Percentiles rank a stretch among this genome's conserved stretches.
These are phyloP conservation scores for Dasypolia templi DNA, from an alignment of 2,888 invertebrate genomes.

Conservation along the genomic window DNA sequence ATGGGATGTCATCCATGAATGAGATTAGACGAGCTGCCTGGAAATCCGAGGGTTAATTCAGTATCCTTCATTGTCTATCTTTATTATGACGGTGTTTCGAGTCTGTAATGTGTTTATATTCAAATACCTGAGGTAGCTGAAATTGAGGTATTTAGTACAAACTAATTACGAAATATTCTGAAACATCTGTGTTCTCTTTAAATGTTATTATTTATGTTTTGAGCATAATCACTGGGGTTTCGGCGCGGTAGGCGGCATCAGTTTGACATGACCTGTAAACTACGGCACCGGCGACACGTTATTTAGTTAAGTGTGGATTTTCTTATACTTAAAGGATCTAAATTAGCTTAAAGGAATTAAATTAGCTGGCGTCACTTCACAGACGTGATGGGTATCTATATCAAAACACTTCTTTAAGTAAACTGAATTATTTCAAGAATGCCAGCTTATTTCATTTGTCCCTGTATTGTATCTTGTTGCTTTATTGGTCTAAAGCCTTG, in stretches of 20 bases:
- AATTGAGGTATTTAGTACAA: constrained; percentile 3
- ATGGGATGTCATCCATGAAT: constrained; percentile 45
- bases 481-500: no score
- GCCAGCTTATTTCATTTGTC: no score
- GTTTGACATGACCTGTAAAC: constrained; percentile 8
- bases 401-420: no score
- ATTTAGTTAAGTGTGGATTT: constrained; percentile 9
- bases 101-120: constrained; percentile 2
- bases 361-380: neutral
- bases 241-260: neutral
- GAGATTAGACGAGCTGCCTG: constrained; percentile 17
- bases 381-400: neutral
- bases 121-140: neutral
- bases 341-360: no score
- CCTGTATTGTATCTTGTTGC: no score
- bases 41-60: constrained; percentile 11
- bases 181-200: constrained; percentile 24
- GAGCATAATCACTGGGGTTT: constrained; percentile 2
- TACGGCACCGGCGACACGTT: neutral
- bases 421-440: no score
- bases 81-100: constrained; percentile 1
- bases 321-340: no score
- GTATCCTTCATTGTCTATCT: constrained; percentile 22
- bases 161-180: constrained; percentile 29
- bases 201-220: constrained; percentile 31